Evolutionary conservation across 1,140 invertebrate genomes (phyloP).

Genomic region (Leptinotarsa defecta): DNA sequence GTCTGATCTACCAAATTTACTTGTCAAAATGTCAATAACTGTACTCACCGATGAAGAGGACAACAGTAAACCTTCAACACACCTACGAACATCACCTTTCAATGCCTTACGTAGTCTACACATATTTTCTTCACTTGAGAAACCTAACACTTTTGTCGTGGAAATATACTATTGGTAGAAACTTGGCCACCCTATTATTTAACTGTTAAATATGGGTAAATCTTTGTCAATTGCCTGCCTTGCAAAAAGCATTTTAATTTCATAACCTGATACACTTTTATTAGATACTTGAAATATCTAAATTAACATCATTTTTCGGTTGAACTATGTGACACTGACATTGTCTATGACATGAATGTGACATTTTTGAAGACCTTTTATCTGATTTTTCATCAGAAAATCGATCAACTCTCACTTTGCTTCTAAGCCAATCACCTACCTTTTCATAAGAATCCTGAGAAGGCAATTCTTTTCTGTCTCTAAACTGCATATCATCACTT

Average conservation of each 20-base stretch:
- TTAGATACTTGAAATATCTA: not conserved
- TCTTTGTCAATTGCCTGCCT: not conserved
- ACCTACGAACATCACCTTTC: not conserved
- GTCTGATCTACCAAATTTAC: not conserved
- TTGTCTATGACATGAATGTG: not conserved
- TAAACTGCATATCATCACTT: too few relatives aligned
- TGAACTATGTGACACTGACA: not conserved
- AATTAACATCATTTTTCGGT: not conserved
- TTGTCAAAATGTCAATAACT: not conserved
- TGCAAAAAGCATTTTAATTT: not conserved
- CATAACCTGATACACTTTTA: not conserved
- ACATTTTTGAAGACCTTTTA: not conserved
- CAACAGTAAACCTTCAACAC: not conserved
- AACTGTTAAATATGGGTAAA: not conserved
- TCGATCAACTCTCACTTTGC: not conserved
- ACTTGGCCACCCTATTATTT: not conserved
- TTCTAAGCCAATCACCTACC: not conserved
- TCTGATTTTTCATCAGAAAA: not conserved
- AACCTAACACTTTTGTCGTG: not conserved
- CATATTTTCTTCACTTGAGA: not conserved
- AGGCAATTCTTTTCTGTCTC: not conserved
- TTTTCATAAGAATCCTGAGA: not conserved
- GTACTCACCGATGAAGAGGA: not conserved
- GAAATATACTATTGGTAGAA: not conserved
- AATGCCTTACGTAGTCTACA: not conserved